phyloP scores from a whole-genome alignment of 2,888 invertebrate species.

The Synanthedon myopaeformis region DNA sequence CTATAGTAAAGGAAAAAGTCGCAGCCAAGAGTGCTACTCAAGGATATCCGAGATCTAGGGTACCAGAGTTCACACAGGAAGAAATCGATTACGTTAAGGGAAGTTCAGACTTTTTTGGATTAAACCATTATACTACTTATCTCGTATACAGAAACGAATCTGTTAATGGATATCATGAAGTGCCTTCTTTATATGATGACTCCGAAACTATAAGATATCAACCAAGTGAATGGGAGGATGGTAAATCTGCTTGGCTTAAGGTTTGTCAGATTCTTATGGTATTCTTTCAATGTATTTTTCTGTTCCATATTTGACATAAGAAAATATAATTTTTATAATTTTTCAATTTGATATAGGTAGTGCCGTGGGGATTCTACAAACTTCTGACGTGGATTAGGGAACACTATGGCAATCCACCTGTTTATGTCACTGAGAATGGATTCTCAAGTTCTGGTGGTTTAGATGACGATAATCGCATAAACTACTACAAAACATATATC shows the following conservation, averaged over 20 bases:
- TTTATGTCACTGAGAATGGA: constrained; percentile 73
- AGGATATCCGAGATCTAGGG: constrained; percentile 43
- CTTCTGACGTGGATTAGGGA: constrained; percentile 60
- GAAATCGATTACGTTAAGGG: constrained; percentile 38
- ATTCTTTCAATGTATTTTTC: no score
- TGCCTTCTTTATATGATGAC: constrained; percentile 22
- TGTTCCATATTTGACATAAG: neutral
- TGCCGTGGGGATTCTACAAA: constrained; percentile 72
- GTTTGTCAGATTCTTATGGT: neutral
- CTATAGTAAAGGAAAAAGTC: constrained; percentile 34
- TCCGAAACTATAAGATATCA: constrained; percentile 11
- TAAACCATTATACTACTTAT: constrained; percentile 74
- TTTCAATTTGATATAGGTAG: constrained; percentile 36
- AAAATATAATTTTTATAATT: neutral
- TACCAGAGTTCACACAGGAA: constrained; percentile 45
- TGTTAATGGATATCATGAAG: constrained; percentile 10
- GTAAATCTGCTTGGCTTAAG: constrained; percentile 8
- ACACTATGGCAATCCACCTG: constrained; percentile 64
- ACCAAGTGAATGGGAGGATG: constrained; percentile 15
- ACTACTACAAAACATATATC: constrained; percentile 50
- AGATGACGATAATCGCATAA: constrained; percentile 55
- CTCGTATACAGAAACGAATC: constrained; percentile 25
- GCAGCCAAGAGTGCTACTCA: constrained; percentile 42
- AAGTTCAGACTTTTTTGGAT: constrained; percentile 38
- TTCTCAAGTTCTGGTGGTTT: constrained; percentile 58